A percentile compares a stretch with the other conserved stretches of the same genome.
These are phyloP conservation scores for Pseudolaguvia tuberculata DNA, from an alignment of 2,113 vertebrate species.

Conservation along the genomic window DNA sequence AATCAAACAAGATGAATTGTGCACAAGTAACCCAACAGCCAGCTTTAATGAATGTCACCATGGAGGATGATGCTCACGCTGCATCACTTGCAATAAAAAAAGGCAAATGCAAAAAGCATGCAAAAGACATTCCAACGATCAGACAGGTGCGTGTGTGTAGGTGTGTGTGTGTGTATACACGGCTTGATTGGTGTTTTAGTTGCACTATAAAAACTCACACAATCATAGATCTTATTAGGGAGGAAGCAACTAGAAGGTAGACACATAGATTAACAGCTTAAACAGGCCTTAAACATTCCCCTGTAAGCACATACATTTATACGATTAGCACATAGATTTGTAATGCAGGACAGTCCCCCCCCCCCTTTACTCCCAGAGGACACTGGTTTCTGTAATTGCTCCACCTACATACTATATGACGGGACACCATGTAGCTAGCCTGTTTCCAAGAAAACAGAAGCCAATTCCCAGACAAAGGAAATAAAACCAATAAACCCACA, in stretches of 20 bases:
- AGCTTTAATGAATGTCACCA: slow-evolving; percentile 25
- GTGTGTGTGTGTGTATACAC: not conserved
- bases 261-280: slow-evolving; percentile 3
- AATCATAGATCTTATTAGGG: not conserved
- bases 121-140: slow-evolving; percentile 10
- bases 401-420: slow-evolving; percentile 55
- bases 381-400: slow-evolving; percentile 62
- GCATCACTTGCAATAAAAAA: slow-evolving; percentile 14
- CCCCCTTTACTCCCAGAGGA: slow-evolving; percentile 55
- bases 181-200: not conserved
- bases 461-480: slow-evolving; percentile 60
- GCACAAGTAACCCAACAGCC: slow-evolving; percentile 11
- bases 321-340: slow-evolving; percentile 55
- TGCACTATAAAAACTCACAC: not conserved
- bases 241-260: not conserved
- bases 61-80: slow-evolving; percentile 11
- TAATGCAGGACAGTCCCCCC: slow-evolving; percentile 56
- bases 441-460: slow-evolving; percentile 55
- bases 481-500: slow-evolving; percentile 66
- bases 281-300: slow-evolving; percentile 48
- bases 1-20: slow-evolving; percentile 17
- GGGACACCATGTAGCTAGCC: slow-evolving; percentile 59
- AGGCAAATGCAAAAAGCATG: slow-evolving; percentile 21
- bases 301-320: not conserved
- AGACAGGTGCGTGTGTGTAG: not conserved